Base-by-base conservation (phyloP, 2,113 vertebrate genomes). In the Rutilus rutilus region DNA sequence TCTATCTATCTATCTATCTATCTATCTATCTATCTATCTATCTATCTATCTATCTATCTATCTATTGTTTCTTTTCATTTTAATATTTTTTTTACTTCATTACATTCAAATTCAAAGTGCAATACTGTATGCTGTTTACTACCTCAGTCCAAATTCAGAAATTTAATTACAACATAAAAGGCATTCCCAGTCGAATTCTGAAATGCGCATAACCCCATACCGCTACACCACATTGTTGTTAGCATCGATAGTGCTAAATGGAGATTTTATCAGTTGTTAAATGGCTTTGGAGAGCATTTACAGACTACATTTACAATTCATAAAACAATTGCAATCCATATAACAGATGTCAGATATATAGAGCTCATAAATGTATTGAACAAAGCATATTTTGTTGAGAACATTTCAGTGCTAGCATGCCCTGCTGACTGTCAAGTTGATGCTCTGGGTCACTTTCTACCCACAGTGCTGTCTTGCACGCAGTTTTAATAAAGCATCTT, bases 341-440 rank as follows among this genome's bases (percentile, higher is more conserved):
- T 75, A 78, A 33, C 57, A 86, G 62, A 81, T 82, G 80, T 62
- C 80, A 85, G 65, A 62, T 86, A 82, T 21, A 59, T 74, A 17
- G 54, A 69, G 80, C 80, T 60, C 65, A 64, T 45, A 80, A 45
- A 64, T 47, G n/a, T 54, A 77, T 60, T 85, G 77, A 85, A 82
- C 33, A 62, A 79, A 62, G n/a, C 23, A 27, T 62, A 64, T 64
- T 59, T 62, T 80, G 27, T 80, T 8, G 36, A 64, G 78, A 80
- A 80, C 9, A 23, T 12, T 45, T 62, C 14, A 42, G 39, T 64
- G 36, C 6, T 42, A n/a, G 4, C 12, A 36, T n/a, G 30, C 6
- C 54, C 23, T n/a, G 21, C 65, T 50, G 27, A n/a, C 45, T 73
- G 30, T 54, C 64, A 52, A 14, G 50, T 33, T 85, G 17, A 76